Conservation (phyloP, 2,113 vertebrate genomes). For the Anolis sagrei region DNA sequence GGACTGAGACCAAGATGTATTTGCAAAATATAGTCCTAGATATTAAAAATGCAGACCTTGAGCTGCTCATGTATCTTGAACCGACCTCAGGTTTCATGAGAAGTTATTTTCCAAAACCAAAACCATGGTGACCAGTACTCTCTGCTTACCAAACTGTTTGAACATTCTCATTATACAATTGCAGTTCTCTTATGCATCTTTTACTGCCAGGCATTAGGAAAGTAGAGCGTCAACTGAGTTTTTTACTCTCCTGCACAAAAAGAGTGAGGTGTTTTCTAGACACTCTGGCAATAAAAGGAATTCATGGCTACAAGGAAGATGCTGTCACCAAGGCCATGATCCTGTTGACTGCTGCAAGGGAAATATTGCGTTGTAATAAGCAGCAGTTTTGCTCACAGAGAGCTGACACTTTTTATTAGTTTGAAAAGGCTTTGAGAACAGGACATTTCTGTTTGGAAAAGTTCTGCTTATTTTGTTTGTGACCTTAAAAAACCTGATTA, state of each 20-base stretch:
- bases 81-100: neutral
- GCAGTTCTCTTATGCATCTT: no score
- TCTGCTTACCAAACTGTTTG: neutral
- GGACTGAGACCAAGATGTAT: neutral
- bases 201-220: neutral
- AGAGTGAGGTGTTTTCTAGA: neutral
- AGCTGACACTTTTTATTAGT: constrained; percentile 33
- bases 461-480: constrained; percentile 48
- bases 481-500: neutral
- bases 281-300: constrained; percentile 34
- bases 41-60: neutral
- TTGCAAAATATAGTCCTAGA: neutral
- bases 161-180: neutral
- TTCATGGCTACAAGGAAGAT: constrained; percentile 10
- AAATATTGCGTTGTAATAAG: neutral
- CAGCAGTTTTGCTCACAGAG: neutral
- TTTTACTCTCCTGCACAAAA: neutral
- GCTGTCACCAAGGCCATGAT: neutral
- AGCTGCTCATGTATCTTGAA: neutral
- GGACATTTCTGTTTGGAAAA: constrained; percentile 28
- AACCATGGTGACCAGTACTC: neutral
- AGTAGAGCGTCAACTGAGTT: neutral
- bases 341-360: neutral
- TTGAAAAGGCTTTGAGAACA: constrained; percentile 37
- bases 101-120: neutral